Percentiles rank a stretch among this genome's conserved stretches.
Evolutionary conservation across 2,888 invertebrate genomes (phyloP).

Genomic region (Ernsta delagoae): DNA sequence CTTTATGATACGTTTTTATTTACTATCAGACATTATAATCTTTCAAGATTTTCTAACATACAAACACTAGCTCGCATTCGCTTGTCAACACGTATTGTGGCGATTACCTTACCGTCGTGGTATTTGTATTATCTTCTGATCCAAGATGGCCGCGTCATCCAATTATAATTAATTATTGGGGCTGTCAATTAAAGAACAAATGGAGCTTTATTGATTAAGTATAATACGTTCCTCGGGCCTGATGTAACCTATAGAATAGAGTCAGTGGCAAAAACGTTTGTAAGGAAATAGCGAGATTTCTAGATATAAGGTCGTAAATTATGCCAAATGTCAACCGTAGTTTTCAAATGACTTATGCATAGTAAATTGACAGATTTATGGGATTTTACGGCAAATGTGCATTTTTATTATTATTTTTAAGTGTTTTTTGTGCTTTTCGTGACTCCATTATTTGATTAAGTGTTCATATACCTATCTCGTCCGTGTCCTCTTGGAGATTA

Average conservation of each 20-base stretch:
- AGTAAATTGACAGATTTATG: conserved; percentile 25
- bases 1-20: too few relatives aligned
- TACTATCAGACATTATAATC: too few relatives aligned
- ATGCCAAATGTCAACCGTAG: conserved; percentile 19
- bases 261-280: conserved; percentile 3
- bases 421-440: not conserved
- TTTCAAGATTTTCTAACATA: too few relatives aligned
- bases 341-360: conserved; percentile 22
- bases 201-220: conserved; percentile 44
- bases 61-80: not conserved
- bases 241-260: conserved; percentile 36
- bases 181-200: conserved; percentile 50
- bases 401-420: conserved; percentile 1
- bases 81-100: not conserved
- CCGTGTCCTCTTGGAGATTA: too few relatives aligned
- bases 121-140: conserved; percentile 43
- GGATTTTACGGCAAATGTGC: not conserved
- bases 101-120: conserved; percentile 4
- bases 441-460: not conserved
- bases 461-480: too few relatives aligned
- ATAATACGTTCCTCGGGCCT: conserved; percentile 14
- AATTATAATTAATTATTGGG: conserved; percentile 50
- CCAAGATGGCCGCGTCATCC: conserved; percentile 45
- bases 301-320: conserved; percentile 15
- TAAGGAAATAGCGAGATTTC: not conserved